Evolutionary conservation across 2,113 vertebrate genomes (phyloP), one percentile per base, ranked within the genome.

Genomic region (Ophthalmolycus amberensis): DNA sequence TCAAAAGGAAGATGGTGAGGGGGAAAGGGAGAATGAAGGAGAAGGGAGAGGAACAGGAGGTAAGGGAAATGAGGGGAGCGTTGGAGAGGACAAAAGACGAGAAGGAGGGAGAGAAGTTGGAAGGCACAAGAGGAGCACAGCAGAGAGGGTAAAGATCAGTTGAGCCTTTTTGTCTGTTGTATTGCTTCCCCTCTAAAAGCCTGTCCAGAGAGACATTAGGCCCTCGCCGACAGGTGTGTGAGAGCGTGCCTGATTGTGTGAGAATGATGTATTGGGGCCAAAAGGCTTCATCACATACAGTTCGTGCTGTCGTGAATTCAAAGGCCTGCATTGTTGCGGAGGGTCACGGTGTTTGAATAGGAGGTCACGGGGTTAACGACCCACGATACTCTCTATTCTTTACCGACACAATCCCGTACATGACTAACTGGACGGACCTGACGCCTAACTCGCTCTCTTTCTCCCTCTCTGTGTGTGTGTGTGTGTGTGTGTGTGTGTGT

Each of bases 231-330:
- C 84, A 88, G 87, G 85, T 88, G 79, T 74, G 82, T 54, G 67
- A 71, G 70, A 71, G 84, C 14, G 84, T 63, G 80, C 77, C 66
- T 65, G 84, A 89, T 90, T 90, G 91, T 90, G 80, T 80, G 86
- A 79, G 82, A 84, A 79, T 81, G 89, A 85, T 88, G 84, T 86
- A 89, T 84, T 82, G 84, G 40, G 89, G 87, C 75, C 89, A 94
- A 92, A 92, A 92, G 91, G 90, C 87, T 81, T 92, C 87, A 79
- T 91, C 89, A 46, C 87, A 85, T 9, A 34, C 78, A 86, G 91
- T 82, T 69, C 34, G 84, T 82, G 85, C 93, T 93, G 93, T 91
- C 92, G 92, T 76, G 64, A 82, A 71, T 88, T 94, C 83, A 93
- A 92, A 91, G 89, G 79, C 75, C 74, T 62, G 74, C 74, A 87